Evolutionary conservation across 1,140 invertebrate genomes (phyloP).

Genomic region (Pseudomyrmex sp.): DNA sequence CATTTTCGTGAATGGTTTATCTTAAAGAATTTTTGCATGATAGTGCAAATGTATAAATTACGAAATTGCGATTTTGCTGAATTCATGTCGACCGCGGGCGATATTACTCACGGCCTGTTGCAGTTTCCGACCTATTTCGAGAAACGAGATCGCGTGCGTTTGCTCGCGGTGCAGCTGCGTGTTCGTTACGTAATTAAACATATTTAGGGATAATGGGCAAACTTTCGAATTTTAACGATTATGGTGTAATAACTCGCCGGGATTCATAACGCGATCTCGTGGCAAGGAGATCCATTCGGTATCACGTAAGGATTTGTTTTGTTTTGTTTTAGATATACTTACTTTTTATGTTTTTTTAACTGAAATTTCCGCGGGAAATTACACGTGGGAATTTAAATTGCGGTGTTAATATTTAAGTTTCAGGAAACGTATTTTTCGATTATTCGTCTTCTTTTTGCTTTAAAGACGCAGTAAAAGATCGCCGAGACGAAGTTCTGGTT

Average conservation of each 20-base stretch:
- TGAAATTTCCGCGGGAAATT: constrained; percentile 6
- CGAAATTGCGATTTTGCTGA: constrained; percentile 41
- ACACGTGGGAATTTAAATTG: neutral
- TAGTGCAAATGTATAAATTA: constrained; percentile 26
- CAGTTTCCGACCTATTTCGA: constrained; percentile 26
- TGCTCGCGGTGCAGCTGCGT: constrained; percentile 3
- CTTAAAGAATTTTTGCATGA: neutral
- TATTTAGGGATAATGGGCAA: constrained; percentile 44
- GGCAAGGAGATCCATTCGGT: constrained; percentile 2
- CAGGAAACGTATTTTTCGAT: too few relatives aligned
- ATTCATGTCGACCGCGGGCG: constrained; percentile 20
- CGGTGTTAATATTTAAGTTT: too few relatives aligned
- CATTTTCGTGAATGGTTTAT: constrained; percentile 7
- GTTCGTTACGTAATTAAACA: constrained; percentile 51
- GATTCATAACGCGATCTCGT: constrained; percentile 2
- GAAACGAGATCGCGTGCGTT: constrained; percentile 31
- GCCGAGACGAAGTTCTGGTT: neutral
- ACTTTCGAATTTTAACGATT: constrained; percentile 51
- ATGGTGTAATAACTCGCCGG: neutral
- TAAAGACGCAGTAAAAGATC: too few relatives aligned
- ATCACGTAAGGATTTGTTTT: neutral
- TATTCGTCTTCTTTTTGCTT: too few relatives aligned
- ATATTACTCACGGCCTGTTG: neutral
- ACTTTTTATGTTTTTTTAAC: neutral
- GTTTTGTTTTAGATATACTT: neutral